Evolutionary conservation across 1,140 invertebrate genomes (phyloP).

Genomic region (Epicauta chinensis): DNA sequence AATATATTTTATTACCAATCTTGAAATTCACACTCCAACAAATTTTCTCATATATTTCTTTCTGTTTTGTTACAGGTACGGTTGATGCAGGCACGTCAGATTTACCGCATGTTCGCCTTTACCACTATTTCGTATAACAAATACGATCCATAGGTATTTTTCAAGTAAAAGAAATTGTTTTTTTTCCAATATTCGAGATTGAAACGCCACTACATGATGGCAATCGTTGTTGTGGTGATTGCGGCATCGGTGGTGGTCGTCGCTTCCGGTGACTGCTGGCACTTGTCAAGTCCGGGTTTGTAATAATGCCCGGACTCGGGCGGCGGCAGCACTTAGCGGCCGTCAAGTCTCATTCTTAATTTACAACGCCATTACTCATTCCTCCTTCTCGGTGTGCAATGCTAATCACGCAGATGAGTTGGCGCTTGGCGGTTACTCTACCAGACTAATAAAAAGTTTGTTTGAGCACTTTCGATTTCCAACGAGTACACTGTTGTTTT

Average conservation of each 20-base stretch:
- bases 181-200: no score
- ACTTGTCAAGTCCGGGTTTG: conserved; percentile 27
- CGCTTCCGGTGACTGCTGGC: conserved; percentile 25
- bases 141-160: no score
- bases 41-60: conserved; percentile 22
- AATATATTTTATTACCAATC: conserved; percentile 19
- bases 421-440: conserved; percentile 3
- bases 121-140: no score
- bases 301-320: conserved; percentile 22
- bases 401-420: conserved; percentile 22
- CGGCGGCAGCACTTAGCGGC: conserved; percentile 25
- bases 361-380: conserved; percentile 31
- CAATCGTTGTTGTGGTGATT: not conserved
- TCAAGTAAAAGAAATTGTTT: no score
- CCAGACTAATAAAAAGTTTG: conserved; percentile 7
- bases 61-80: conserved; percentile 23
- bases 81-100: conserved; percentile 2
- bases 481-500: not conserved
- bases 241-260: conserved; percentile 2
- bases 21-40: conserved; percentile 22
- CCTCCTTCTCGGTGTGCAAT: conserved; percentile 11
- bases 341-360: conserved; percentile 32
- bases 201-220: no score
- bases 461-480: conserved; percentile 13
- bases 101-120: no score